These are phyloP conservation scores for Streblospio benedicti DNA, from an alignment of 1,140 invertebrate genomes.

Conservation along the genomic window DNA sequence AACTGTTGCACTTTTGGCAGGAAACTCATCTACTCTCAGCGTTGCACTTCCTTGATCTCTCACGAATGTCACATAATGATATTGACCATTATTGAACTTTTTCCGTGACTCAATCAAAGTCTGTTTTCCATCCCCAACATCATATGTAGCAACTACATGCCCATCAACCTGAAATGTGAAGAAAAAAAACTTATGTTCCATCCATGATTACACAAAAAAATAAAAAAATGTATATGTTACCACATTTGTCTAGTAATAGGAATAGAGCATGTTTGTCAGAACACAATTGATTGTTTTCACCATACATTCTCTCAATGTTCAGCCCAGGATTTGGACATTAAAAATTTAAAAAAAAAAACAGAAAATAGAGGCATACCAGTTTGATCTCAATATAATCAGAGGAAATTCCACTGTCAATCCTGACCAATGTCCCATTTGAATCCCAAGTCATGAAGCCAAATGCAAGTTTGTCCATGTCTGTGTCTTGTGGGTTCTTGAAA, in stretches of 20 bases:
- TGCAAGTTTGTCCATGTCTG: constrained; percentile 27
- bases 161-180: constrained; percentile 32
- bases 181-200: constrained; percentile 7
- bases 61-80: constrained; percentile 35
- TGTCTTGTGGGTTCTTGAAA: constrained; percentile 18
- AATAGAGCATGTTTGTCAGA: not conserved
- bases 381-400: constrained; percentile 32
- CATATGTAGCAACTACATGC: constrained; percentile 28
- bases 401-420: constrained; percentile 24
- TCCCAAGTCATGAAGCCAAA: constrained; percentile 39
- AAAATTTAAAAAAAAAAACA: not conserved
- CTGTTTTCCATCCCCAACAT: constrained; percentile 24
- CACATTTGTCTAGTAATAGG: not conserved
- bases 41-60: constrained; percentile 26
- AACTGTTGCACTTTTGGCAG: not conserved
- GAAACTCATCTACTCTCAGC: constrained; percentile 27
- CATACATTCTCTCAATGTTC: too few relatives aligned
- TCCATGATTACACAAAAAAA: not conserved
- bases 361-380: constrained; percentile 26
- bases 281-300: not conserved
- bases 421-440: constrained; percentile 28
- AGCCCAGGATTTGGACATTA: not conserved
- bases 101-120: constrained; percentile 14
- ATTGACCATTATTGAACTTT: constrained; percentile 32
- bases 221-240: not conserved